A percentile compares a stretch with the other conserved stretches of the same genome.
These are phyloP conservation scores for Ptychochromis oligacanthus DNA, from an alignment of 2,113 vertebrate genomes.

Conservation along the genomic window DNA sequence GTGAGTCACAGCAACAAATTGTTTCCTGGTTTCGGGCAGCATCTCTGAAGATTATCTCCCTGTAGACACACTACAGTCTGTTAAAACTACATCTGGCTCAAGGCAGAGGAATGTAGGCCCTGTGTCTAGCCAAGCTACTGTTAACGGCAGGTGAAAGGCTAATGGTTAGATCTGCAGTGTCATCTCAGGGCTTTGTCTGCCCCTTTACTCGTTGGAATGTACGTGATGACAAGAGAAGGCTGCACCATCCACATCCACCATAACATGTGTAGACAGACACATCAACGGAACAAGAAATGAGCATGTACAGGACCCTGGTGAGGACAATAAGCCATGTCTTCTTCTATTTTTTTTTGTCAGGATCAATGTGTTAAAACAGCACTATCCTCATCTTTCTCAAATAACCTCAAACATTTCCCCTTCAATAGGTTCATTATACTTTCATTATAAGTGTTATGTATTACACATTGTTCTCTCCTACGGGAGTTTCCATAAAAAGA, in stretches of 20 bases:
- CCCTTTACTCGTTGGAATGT: constrained; percentile 93
- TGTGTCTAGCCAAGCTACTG: constrained; percentile 91
- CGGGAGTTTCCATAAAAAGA: constrained; percentile 67
- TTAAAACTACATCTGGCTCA: constrained; percentile 82
- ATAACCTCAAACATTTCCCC: constrained; percentile 53
- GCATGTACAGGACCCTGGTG: constrained; percentile 13
- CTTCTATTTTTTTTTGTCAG: background rate
- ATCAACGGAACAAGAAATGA: constrained; percentile 23
- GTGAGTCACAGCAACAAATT: constrained; percentile 48
- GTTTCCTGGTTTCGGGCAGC: constrained; percentile 34
- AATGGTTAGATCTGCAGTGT: constrained; percentile 92
- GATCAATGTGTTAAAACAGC: constrained; percentile 48
- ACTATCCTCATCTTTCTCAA: constrained; percentile 35
- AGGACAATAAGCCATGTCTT: constrained; percentile 59
- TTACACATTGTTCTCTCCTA: constrained; percentile 62
- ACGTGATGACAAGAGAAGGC: constrained; percentile 91
- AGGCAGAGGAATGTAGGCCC: constrained; percentile 85
- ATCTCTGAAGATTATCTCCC: constrained; percentile 62
- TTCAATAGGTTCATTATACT: constrained; percentile 55
- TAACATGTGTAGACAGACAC: constrained; percentile 37
- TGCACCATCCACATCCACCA: constrained; percentile 50
- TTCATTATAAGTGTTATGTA: constrained; percentile 35
- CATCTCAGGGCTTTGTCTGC: constrained; percentile 87
- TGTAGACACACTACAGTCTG: constrained; percentile 74
- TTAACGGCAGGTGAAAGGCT: constrained; percentile 91